Base-by-base conservation (phyloP, 2,888 invertebrate genomes). In the Acleris literana region DNA sequence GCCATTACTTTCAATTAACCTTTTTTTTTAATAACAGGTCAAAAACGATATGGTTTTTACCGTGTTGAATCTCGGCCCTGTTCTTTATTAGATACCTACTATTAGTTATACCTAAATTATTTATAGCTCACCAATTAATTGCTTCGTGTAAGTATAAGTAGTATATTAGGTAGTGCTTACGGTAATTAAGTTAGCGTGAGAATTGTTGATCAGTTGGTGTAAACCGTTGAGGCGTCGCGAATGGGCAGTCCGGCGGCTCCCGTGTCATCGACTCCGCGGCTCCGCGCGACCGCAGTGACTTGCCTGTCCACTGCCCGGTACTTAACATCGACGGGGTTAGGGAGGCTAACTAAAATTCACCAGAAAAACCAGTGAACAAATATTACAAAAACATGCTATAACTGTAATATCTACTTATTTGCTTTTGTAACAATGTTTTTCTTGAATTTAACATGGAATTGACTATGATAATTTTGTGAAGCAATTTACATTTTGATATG, bases 191-290 rank as follows among this genome's bases (percentile, higher is more conserved):
- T 73, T 74, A 81, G 75, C 86, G 87, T 86, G 86, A 83, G 86
- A 87, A 71, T 75, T 70, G 70, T 78, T 75, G 77, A 78, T 79
- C 77, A 64, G 76, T 81, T 81, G 77, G 82, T 79, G 77, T 74
- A 75, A 80, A 74, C 76, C 85, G 75, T 75, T 84, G 81, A 78
- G 83, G 86, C 87, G 85, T 84, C 83, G 79, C 84, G 81, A 85
- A 86, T 82, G 83, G 80, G 77, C 76, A 75, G 77, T 75, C 66
- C 65, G 62, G 79, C 68, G 80, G 80, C 80, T 80, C 74, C 72
- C 73, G 74, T 80, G 85, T 86, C 86, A 84, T 51, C 60, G 60
- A 59, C 59, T 61, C 55, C 51, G 65, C 20, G n/a, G n/a, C n/a
- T n/a, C n/a, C n/a, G n/a, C 59, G 65, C 43, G 55, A 39, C 39